These are phyloP conservation scores for Manis javanica DNA, from an alignment of 2,797 vertebrate genomes.

Conservation along the genomic window DNA sequence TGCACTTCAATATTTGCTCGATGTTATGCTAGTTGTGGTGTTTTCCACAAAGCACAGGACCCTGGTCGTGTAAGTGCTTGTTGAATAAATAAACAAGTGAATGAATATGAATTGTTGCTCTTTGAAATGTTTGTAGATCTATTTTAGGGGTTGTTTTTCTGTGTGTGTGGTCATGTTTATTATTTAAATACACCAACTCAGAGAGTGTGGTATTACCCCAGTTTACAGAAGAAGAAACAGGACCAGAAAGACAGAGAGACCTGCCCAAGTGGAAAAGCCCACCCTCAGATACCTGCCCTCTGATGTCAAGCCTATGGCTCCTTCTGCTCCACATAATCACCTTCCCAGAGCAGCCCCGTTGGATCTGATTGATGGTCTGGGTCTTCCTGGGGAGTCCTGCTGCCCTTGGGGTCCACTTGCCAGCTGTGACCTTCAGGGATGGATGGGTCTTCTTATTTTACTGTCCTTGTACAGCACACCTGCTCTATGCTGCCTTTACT, in stretches of 20 bases:
- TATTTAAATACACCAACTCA: not conserved
- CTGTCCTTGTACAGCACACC: not conserved
- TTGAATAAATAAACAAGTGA: not conserved
- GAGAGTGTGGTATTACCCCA: conserved; percentile 19
- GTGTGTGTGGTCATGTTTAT: conserved; percentile 2
- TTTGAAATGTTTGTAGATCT: not conserved
- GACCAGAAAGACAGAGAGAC: not conserved
- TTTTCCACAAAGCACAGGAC: not conserved
- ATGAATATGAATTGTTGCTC: conserved; percentile 1
- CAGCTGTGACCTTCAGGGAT: not conserved
- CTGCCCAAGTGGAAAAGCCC: not conserved
- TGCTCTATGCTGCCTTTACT: not conserved
- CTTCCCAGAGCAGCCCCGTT: not conserved
- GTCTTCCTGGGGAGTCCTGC: not conserved
- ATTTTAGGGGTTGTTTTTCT: conserved; percentile 49
- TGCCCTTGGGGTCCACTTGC: not conserved
- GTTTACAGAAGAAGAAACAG: conserved; percentile 53
- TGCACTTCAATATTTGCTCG: not conserved
- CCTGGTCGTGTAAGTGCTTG: not conserved
- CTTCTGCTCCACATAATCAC: not conserved
- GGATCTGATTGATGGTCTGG: not conserved
- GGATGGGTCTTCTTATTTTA: not conserved
- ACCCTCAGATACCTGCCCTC: not conserved
- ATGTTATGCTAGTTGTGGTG: not conserved
- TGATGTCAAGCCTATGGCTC: not conserved